Conservation (phyloP, 2,113 vertebrate genomes). For the Telmatochromis sp. region DNA sequence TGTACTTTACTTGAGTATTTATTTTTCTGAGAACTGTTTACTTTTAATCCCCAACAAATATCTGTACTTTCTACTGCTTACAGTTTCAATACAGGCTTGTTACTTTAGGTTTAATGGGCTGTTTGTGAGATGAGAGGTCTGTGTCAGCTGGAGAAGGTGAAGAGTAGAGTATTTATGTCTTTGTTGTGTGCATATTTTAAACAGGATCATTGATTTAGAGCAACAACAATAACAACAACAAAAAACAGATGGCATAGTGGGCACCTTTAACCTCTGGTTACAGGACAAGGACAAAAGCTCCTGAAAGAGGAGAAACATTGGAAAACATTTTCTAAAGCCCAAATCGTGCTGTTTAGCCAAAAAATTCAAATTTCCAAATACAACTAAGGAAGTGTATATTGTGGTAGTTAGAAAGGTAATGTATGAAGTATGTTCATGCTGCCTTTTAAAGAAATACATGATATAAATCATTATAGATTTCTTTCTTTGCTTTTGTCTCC, state of each 20-base stretch:
- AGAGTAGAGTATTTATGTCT: background rate
- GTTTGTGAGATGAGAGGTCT: background rate
- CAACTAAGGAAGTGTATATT: rapidly evolving
- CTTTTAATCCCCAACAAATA: background rate
- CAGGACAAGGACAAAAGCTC: background rate
- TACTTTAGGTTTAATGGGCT: background rate
- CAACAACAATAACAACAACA: background rate
- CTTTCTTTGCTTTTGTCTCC: background rate
- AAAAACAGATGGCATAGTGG: too few species aligned
- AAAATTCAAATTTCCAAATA: background rate
- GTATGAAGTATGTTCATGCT: background rate
- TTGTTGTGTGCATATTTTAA: background rate
- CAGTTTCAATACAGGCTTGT: background rate
- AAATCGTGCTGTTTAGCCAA: background rate
- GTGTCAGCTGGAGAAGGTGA: background rate
- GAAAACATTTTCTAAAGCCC: background rate
- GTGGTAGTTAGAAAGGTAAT: background rate
- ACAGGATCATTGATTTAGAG: background rate
- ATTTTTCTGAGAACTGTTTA: background rate
- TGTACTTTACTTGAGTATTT: background rate
- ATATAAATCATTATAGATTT: background rate
- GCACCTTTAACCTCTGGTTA: background rate
- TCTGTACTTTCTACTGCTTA: background rate
- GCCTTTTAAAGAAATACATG: background rate
- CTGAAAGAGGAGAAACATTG: background rate